Percentiles rank a stretch among this genome's conserved stretches.
phyloP scores from a whole-genome alignment of 2,888 invertebrate genomes.

The Ochlodes sylvanus region DNA sequence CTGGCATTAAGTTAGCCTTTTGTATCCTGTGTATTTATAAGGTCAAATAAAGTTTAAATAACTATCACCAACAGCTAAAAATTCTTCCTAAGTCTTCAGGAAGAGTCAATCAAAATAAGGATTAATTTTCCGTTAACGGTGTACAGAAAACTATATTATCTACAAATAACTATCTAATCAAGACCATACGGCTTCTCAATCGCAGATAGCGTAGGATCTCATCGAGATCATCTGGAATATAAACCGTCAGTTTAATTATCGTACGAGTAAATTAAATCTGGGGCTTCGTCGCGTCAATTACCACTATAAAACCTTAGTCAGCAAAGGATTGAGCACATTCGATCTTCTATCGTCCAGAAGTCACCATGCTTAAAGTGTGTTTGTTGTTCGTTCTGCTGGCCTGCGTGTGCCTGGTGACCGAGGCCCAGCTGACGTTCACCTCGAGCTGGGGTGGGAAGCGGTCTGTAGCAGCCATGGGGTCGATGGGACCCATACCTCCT shows the following conservation, averaged over 20 bases:
- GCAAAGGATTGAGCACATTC: conserved; percentile 45
- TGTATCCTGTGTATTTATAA: no score
- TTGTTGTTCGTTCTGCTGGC: conserved; percentile 58
- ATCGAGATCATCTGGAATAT: neutral
- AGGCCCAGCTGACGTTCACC: conserved; percentile 84
- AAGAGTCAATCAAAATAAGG: neutral
- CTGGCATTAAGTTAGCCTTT: no score
- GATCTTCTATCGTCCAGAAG: conserved; percentile 13
- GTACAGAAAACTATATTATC: neutral
- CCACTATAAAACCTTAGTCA: conserved; percentile 33
- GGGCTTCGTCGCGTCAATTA: conserved; percentile 18
- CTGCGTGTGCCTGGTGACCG: conserved; percentile 57
- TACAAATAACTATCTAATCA: neutral
- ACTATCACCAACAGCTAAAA: no score
- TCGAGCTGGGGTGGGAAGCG: conserved; percentile 83
- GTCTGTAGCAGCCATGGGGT: conserved; percentile 57
- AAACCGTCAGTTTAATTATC: neutral
- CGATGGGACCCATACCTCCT: conserved; percentile 52
- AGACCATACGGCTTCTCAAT: conserved; percentile 9
- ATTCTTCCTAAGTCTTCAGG: neutral
- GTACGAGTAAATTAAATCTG: conserved; percentile 21
- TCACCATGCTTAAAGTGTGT: conserved; percentile 46
- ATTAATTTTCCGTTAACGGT: neutral
- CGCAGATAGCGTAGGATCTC: neutral
- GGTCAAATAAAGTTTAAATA: no score